Conservation (phyloP, 2,797 vertebrate species). For the Nasua narica region DNA sequence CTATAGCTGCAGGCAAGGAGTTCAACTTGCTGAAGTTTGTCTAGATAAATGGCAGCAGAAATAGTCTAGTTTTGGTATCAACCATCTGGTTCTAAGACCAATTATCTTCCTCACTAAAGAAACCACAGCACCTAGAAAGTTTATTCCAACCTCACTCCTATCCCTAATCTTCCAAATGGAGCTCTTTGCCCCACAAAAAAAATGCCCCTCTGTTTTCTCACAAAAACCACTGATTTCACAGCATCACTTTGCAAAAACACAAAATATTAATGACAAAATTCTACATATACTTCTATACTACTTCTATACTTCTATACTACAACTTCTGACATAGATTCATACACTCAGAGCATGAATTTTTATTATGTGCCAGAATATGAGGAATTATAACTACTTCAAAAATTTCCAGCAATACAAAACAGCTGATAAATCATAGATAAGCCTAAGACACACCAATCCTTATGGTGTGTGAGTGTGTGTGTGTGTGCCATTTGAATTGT, state of each 20-base stretch:
- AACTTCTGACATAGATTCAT: background rate
- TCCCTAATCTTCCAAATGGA: background rate
- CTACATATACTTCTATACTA: background rate
- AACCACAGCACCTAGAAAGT: background rate
- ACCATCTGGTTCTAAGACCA: background rate
- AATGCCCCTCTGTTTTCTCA: background rate
- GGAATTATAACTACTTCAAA: constrained; percentile 3
- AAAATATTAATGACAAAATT: background rate
- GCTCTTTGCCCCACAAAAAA: background rate
- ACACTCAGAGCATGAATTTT: background rate
- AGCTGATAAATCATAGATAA: background rate
- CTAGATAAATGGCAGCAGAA: background rate
- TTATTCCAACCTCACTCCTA: background rate
- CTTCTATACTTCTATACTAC: background rate
- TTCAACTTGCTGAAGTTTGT: background rate
- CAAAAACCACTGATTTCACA: background rate
- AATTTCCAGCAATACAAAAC: background rate
- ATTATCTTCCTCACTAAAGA: background rate
- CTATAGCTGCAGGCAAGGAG: background rate
- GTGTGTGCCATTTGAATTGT: background rate
- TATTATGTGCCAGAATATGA: background rate
- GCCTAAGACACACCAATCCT: background rate
- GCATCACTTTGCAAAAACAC: background rate
- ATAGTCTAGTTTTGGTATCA: background rate
- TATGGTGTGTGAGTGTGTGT: background rate